Evolutionary conservation across 2,888 invertebrate genomes (phyloP).

Genomic region (Cheilosia urbana): DNA sequence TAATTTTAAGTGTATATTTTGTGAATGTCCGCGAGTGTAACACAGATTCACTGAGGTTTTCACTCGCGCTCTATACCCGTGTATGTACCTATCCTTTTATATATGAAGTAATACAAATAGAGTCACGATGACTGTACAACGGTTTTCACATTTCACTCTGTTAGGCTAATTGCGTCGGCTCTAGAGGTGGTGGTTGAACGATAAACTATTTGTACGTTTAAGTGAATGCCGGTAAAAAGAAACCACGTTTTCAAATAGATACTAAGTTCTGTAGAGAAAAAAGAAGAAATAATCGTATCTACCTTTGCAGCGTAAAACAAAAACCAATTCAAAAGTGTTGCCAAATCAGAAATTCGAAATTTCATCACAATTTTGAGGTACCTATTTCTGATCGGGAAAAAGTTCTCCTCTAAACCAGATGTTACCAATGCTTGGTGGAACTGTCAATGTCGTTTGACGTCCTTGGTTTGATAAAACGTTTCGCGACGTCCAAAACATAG

Average conservation of each 20-base stretch:
- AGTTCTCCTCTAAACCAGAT: background rate
- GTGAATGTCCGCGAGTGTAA: too few relatives aligned
- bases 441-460: conserved; percentile 40
- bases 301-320: background rate
- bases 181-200: background rate
- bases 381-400: background rate
- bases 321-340: background rate
- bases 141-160: background rate
- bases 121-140: too few relatives aligned
- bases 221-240: conserved; percentile 35
- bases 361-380: conserved; percentile 35
- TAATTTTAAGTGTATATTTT: too few relatives aligned
- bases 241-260: background rate
- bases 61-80: too few relatives aligned
- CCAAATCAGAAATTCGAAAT: conserved; percentile 9
- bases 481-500: background rate
- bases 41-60: too few relatives aligned
- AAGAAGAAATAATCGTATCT: background rate
- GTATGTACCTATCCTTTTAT: too few relatives aligned
- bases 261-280: background rate
- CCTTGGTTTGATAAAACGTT: conserved; percentile 20
- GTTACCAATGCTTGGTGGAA: background rate
- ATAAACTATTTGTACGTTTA: conserved; percentile 33
- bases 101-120: too few relatives aligned
- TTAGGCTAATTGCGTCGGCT: background rate